Conservation (phyloP, 2,888 invertebrate species). For the Pomacea canaliculata region DNA sequence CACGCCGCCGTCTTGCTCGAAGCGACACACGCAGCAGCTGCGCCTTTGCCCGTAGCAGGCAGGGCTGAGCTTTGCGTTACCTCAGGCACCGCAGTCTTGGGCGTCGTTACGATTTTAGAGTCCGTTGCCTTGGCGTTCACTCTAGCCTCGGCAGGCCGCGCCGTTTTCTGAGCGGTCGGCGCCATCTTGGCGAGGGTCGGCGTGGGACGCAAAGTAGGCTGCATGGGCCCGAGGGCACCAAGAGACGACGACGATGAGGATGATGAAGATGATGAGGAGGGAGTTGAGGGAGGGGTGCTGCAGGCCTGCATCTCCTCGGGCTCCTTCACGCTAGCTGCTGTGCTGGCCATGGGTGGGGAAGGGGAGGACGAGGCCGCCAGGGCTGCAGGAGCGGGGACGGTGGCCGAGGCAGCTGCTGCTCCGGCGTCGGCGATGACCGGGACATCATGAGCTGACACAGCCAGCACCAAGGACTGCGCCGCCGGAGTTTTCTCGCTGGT, state of each 20-base stretch:
- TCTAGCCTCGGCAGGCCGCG: no score
- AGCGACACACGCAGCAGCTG: no score
- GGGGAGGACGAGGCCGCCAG: constrained; percentile 25
- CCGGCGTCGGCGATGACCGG: constrained; percentile 19
- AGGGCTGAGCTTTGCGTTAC: neutral
- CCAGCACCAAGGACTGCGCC: neutral
- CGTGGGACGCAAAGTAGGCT: neutral
- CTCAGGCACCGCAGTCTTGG: neutral
- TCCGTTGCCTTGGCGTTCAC: neutral
- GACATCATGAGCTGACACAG: neutral
- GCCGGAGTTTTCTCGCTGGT: neutral
- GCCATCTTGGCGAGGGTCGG: no score
- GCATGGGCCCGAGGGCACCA: neutral
- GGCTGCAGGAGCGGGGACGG: constrained; percentile 31
- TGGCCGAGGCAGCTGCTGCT: constrained; percentile 30
- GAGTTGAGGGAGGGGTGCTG: neutral
- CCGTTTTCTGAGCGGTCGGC: no score
- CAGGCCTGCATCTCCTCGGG: neutral
- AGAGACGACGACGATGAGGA: neutral
- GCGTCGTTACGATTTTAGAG: neutral
- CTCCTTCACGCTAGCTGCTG: constrained; percentile 10
- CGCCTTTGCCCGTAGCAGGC: neutral
- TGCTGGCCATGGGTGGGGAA: constrained; percentile 22
- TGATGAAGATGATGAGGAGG: neutral
- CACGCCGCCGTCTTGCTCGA: no score